Base-by-base conservation (phyloP, 2,888 invertebrate species). In the Palloptera scutellata region DNA sequence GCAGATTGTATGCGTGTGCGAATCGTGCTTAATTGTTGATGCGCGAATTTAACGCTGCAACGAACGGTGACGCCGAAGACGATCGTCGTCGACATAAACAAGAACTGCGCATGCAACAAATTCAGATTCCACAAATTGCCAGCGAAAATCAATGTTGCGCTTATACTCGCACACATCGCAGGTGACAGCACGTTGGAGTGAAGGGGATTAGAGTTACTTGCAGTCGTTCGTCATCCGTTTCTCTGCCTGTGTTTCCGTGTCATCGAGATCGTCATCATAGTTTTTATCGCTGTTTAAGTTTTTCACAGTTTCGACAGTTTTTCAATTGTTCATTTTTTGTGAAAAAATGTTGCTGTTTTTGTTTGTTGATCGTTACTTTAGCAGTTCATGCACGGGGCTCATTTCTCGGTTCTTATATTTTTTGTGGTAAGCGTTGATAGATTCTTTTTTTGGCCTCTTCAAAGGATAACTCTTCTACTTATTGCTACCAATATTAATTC, bases 191-290 rank as follows among this genome's bases (percentile, higher is more conserved):
- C 19, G 42, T 9, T 53, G 58, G 58, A 58, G 19, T 17, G 64
- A 12, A 48, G 40, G n/a, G 48, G 10, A 48, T 17, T 20, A 42
- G 66, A 51, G 65, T 41, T 68, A 66, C 72, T 70, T 73, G 72
- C 77, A 75, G 80, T 77, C 78, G 80, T 81, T 79, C 81, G 79
- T 81, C 81, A 81, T 79, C 77, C 81, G 81, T 77, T 78, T 81
- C 79, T 79, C 79, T 75, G 70, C 51, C 62, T 30, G 30, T 30
- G 30, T 30, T 30, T 2, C 30, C 6, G 3, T 30, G 30, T 30
- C 30, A 30, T 30, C 30, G 6, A 4, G 69, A 73, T 72, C 74
- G 71, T 74, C 71, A 74, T 76, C 73, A 73, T 77, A 71, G 75
- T 78, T 71, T 74, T 69, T 73, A 70, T 70, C 64, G 72, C 70